Percentiles rank a stretch among this genome's conserved stretches.
These are phyloP conservation scores for Acleris literana DNA, from an alignment of 2,888 invertebrate genomes.

Conservation along the genomic window DNA sequence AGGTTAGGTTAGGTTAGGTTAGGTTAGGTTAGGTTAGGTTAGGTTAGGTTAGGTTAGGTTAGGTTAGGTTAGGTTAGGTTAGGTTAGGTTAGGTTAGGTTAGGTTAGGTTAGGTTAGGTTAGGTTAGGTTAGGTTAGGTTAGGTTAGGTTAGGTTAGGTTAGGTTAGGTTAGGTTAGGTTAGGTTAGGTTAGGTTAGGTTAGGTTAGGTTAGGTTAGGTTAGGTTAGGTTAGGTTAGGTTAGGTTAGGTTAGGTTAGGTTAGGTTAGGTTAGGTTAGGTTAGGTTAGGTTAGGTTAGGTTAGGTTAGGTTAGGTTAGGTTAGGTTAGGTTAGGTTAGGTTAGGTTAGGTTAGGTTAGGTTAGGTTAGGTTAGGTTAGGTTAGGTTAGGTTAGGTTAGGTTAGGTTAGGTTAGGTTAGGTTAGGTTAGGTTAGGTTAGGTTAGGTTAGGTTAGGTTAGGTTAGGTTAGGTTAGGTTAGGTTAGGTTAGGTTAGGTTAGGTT, in stretches of 20 bases:
- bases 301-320: constrained; percentile 29
- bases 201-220: constrained; percentile 33
- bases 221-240: constrained; percentile 32
- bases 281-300: constrained; percentile 29
- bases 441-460: too few species aligned
- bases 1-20: constrained; percentile 32
- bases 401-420: constrained; percentile 28
- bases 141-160: constrained; percentile 33
- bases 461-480: too few species aligned
- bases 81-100: constrained; percentile 30
- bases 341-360: too few species aligned
- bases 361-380: too few species aligned
- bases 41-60: constrained; percentile 32
- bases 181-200: constrained; percentile 34
- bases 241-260: constrained; percentile 32
- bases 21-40: constrained; percentile 32
- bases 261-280: constrained; percentile 30
- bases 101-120: constrained; percentile 27
- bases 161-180: constrained; percentile 34
- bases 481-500: constrained; percentile 30
- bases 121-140: constrained; percentile 31
- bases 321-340: too few species aligned
- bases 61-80: constrained; percentile 31
- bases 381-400: too few species aligned
- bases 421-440: constrained; percentile 18